Evolutionary conservation across 1,140 invertebrate species (phyloP).

Genomic region (Rhyzopertha dominica): DNA sequence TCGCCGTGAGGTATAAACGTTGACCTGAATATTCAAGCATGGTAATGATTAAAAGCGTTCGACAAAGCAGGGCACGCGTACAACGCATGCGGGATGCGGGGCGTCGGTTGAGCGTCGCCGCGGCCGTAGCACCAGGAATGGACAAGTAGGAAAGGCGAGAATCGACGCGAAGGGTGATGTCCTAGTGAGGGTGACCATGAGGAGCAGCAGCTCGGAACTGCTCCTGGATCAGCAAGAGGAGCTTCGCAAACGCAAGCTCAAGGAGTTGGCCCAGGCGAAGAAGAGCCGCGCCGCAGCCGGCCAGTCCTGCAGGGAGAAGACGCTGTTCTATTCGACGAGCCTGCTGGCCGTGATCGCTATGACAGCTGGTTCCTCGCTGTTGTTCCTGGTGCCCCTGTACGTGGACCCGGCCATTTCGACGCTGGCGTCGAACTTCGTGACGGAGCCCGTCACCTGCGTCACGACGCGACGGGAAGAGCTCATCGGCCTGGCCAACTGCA

Average conservation of each 20-base stretch:
- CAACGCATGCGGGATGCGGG: no score
- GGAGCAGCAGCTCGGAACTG: constrained; percentile 78
- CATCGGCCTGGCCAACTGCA: constrained; percentile 72
- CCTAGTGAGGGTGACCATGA: constrained; percentile 51
- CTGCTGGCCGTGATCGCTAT: constrained; percentile 71
- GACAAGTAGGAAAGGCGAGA: no score
- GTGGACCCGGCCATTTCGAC: constrained; percentile 87
- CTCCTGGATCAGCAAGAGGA: constrained; percentile 70
- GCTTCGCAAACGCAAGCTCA: constrained; percentile 62
- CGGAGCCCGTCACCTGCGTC: constrained; percentile 70
- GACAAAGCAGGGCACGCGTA: no score
- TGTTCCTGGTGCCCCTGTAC: constrained; percentile 84
- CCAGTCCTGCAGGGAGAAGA: constrained; percentile 67
- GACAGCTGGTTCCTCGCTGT: constrained; percentile 72
- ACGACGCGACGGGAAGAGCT: constrained; percentile 70
- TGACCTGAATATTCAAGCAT: no score
- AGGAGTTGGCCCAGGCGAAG: constrained; percentile 32
- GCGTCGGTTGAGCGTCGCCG: no score
- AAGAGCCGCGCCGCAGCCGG: constrained; percentile 46
- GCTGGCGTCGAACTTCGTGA: constrained; percentile 75
- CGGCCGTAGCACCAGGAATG: no score
- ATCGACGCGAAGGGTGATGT: no score
- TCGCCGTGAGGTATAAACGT: no score
- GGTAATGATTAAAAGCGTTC: no score
- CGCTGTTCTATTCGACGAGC: constrained; percentile 73